Base-by-base conservation (phyloP, 2,888 invertebrate genomes). In the Nemoura dubitans region DNA sequence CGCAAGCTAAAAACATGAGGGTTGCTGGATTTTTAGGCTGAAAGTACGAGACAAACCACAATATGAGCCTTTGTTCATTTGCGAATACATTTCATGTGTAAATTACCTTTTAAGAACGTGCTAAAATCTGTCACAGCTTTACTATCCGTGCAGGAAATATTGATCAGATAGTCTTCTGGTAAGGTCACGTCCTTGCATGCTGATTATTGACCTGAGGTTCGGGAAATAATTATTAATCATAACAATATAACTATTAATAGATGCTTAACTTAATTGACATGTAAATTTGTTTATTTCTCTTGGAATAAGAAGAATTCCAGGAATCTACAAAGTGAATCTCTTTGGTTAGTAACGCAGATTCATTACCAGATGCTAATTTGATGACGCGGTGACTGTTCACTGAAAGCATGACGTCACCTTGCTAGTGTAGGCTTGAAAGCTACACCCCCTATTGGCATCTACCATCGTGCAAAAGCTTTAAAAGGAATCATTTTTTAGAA, bases 311-410 rank as follows among this genome's bases (percentile, higher is more conserved):
- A 21, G 59, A 21, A 59, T 59, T 59, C 14, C 16, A 7, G 59
- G 59, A 59, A 10, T 10, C 16, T 59, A 16, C 21, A 21, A 21
- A 16, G 59, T 21, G 6, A 59, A 14, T 3, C 59, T 1, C 59
- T 1, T 59, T 59, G 10, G 59, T 59, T 59, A 59, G 59, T 21
- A 21, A 59, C 14, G 59, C 59, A 59, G 59, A 59, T 59, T 59
- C 59, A 59, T 59, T 59, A 59, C 59, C 59, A 59, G 59, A 59
- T 59, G 59, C 59, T 59, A 59, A 59, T 59, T 59, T 59, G 59
- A 59, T 59, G 59, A 59, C 59, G 59, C 21, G 59, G 2, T 59
- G 59, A 59, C 59, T 59, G 59, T 59, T 59, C 59, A 21, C 2
- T 14, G 59, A 21, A 59, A 6, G 16, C 3, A 14, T 59, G 59